Base-by-base conservation (phyloP, 2,113 vertebrate species). In the Erythrocebus patas region DNA sequence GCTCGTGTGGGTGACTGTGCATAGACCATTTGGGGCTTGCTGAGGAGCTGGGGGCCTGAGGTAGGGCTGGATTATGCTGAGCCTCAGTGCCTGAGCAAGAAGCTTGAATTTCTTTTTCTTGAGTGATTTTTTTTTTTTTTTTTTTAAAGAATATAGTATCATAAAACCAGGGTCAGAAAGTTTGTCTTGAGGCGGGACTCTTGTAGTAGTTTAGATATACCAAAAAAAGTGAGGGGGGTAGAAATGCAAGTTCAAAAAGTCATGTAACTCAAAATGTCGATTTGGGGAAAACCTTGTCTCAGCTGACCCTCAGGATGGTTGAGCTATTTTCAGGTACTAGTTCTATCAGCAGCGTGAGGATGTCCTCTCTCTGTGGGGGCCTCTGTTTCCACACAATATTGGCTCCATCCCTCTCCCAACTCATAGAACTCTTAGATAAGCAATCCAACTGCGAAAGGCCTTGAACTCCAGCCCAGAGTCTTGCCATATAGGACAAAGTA, bases 391-490 rank as follows among this genome's bases (percentile, higher is more conserved):
- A 18, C 4, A 30, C 5, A 18, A 4, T 25, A 17, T 25, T 27
- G 38, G 78, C 9, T 57, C 84, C 6, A 0, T 83, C 48, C 79
- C 30, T 93, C 93, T 86, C 79, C 32, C 57, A 78, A 40, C 48
- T 14, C 22, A 27, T 2, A 35, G 55, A 94, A 90, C 45, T 70
- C 66, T 81, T 30, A 93, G 73, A 48, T 70, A 52, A 92, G 82
- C 93, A 89, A 25, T 78, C 5, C 2, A 40, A 91, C n/a, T 32
- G 6, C 8, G 72, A 30, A 78, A 89, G 59, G 20, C 85, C 50
- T 86, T 96, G 95, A 89, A 14, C 92, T 80, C 13, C 55, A 91
- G 57, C 75, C 85, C 66, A 70, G 76, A 89, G 96, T 43, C 79
- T 75, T 57, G 13, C 52, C n/a, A 8, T 66, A 23, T 12, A 45